Evolutionary conservation across 1,140 invertebrate species (phyloP), one percentile per base, ranked within the genome.

Genomic region (Matsumurasca onukii): DNA sequence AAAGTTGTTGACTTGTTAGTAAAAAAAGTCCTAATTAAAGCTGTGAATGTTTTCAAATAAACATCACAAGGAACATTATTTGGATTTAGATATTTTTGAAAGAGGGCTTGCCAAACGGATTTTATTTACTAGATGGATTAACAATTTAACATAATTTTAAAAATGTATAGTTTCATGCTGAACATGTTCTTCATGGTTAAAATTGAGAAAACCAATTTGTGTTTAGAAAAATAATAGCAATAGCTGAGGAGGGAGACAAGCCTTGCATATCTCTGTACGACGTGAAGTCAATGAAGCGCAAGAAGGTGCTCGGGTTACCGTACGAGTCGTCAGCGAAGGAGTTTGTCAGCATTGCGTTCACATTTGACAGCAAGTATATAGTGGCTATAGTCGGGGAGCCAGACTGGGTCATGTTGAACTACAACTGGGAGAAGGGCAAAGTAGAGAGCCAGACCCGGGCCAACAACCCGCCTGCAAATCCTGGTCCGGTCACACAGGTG

Each of bases 341-440:
- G 73, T 93, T 91, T 77, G 84, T 87, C 9, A 88, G 87, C 67
- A 76, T 94, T 0, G 84, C 85, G 15, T 96, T 95, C 74, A 91
- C 90, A 3, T 88, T 83, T 65, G 92, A 95, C 74, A 89, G 86
- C 15, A 90, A 90, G 77, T 88, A 89, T 76, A 77, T 96, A 15
- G 86, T 90, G 27, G 89, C 88, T 0, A 86, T 94, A 30, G 89
- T 89, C 0, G 90, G 89, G 13, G 86, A 88, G 71, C 90, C 91
- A 0, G 92, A 94, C 75, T 94, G 88, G 84, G 88, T 84, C 25
- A 83, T 95, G 77, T 83, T 92, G 62, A 89, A 88, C 76, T 96
- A 91, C 78, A 89, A 89, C 74, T 92, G 91, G 88, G 92, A 94
- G 73, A 93, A 90, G 77, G 88, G 88, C 1, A 92, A 91, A 79